Conservation (phyloP, 2,113 vertebrate species). For the Sturnus vulgaris region DNA sequence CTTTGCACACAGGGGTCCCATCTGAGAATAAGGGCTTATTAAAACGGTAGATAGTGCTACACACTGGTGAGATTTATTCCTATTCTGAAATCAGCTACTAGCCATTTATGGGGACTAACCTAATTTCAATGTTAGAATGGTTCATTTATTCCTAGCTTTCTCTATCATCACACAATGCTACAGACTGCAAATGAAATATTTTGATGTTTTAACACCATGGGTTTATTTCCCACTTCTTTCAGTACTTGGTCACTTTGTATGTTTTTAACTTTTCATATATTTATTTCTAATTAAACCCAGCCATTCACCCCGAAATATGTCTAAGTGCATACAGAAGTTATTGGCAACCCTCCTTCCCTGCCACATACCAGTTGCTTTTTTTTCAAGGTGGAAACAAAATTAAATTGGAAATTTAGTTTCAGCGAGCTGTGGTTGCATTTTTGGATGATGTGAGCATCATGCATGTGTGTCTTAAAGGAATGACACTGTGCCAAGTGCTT, state of each 20-base stretch:
- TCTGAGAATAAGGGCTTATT: neutral
- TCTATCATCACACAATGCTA: neutral
- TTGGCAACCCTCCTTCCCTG: neutral
- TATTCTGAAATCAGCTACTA: slow-evolving; percentile 9
- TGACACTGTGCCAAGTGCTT: neutral
- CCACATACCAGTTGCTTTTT: neutral
- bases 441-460: neutral
- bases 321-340: neutral
- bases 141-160: slow-evolving; percentile 1
- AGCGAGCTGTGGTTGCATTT: neutral
- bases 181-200: neutral
- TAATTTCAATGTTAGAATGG: neutral
- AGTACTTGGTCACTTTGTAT: neutral
- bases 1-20: neutral
- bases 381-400: neutral
- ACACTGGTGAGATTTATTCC: neutral
- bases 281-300: neutral
- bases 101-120: neutral
- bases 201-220: neutral
- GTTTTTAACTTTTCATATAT: neutral
- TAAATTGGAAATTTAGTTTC: neutral
- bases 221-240: neutral
- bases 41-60: neutral
- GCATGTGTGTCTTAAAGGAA: neutral
- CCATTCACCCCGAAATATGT: neutral